phyloP scores from a whole-genome alignment of 2,797 vertebrate genomes.

The Loriculus beryllinus region DNA sequence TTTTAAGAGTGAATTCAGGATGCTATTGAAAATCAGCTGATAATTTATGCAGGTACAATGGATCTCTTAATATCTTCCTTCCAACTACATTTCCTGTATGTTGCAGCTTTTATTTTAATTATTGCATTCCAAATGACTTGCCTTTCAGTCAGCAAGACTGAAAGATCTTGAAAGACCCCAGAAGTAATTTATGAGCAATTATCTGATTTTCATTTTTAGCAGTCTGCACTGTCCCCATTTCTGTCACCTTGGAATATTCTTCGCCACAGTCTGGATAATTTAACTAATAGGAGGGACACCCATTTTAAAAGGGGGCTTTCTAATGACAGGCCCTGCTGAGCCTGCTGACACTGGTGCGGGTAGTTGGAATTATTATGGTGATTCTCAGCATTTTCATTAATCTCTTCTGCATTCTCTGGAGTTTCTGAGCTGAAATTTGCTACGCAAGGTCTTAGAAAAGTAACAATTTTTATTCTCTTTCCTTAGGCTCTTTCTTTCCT shows the following conservation, averaged over 20 bases:
- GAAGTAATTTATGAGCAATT: constrained; percentile 73
- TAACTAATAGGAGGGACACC: constrained; percentile 65
- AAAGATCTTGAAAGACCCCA: constrained; percentile 69
- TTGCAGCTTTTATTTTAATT: constrained; percentile 70
- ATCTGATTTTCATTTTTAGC: constrained; percentile 68
- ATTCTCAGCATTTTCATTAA: constrained; percentile 68
- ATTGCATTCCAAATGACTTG: constrained; percentile 61
- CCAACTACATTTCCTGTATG: constrained; percentile 38
- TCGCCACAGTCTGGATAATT: constrained; percentile 55
- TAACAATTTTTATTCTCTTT: constrained; percentile 33
- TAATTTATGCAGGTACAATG: constrained; percentile 54
- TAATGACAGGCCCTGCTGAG: constrained; percentile 69
- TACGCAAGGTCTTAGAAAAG: constrained; percentile 55
- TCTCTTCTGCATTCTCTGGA: constrained; percentile 52
- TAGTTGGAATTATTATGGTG: constrained; percentile 61
- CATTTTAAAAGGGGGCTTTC: constrained; percentile 60
- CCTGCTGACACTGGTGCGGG: constrained; percentile 50
- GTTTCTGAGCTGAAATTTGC: constrained; percentile 54
- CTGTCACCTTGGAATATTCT: constrained; percentile 68
- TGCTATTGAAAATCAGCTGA: background rate
- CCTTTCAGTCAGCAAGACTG: constrained; percentile 56
- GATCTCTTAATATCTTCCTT: constrained; percentile 31
- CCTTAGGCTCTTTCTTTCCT: constrained; percentile 28
- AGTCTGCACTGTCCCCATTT: constrained; percentile 35
- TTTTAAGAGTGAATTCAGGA: background rate